Evolutionary conservation across 1,140 invertebrate genomes (phyloP).

Genomic region (Papilio helenus): DNA sequence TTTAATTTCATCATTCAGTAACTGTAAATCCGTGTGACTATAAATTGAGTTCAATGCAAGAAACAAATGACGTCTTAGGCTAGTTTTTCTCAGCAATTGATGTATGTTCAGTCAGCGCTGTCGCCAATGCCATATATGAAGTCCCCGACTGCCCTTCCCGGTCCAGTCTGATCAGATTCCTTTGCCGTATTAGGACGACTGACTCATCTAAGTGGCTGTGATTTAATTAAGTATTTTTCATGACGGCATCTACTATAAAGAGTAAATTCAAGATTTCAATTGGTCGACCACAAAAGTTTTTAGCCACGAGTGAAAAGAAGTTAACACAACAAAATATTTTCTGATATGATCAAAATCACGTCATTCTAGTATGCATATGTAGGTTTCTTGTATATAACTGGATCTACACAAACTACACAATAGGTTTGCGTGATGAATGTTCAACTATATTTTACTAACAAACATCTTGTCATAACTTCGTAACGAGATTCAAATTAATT

Average conservation of each 20-base stretch:
- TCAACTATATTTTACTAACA: not conserved
- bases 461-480: slow-evolving; percentile 19
- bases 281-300: too few relatives aligned
- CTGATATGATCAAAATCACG: not conserved
- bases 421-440: not conserved
- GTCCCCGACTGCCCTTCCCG: not conserved
- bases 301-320: not conserved
- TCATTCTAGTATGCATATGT: not conserved
- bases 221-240: not conserved
- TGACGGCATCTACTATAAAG: not conserved
- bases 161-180: slow-evolving; percentile 16
- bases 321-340: not conserved
- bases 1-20: not conserved
- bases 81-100: slow-evolving; percentile 24
- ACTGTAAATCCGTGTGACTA: not conserved
- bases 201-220: slow-evolving; percentile 2
- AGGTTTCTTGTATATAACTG: not conserved
- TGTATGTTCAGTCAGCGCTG: slow-evolving; percentile 22
- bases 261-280: not conserved
- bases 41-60: not conserved
- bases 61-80: slow-evolving; percentile 6
- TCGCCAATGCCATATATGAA: not conserved
- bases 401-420: not conserved
- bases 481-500: slow-evolving; percentile 16
- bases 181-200: slow-evolving; percentile 6